Evolutionary conservation across 1,140 invertebrate genomes (phyloP).

Genomic region (Dendroctonus ponderosae): DNA sequence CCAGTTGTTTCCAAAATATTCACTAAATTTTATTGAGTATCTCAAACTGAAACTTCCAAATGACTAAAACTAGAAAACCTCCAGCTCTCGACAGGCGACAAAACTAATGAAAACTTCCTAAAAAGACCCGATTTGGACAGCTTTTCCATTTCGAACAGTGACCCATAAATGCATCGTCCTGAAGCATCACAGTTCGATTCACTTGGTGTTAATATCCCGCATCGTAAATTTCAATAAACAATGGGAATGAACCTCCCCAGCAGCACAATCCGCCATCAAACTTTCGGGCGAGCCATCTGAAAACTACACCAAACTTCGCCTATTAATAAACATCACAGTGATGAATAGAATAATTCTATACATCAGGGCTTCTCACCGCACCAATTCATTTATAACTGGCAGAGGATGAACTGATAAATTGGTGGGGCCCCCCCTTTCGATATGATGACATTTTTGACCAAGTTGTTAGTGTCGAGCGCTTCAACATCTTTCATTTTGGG

Average conservation of each 20-base stretch:
- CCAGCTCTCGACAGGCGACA: too few species aligned
- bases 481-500: conserved; percentile 38
- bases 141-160: too few species aligned
- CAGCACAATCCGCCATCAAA: conserved; percentile 18
- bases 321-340: conserved; percentile 29
- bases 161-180: too few species aligned
- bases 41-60: too few species aligned
- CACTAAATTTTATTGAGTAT: too few species aligned
- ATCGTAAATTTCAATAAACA: conserved; percentile 12
- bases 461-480: conserved; percentile 33
- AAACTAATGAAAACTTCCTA: too few species aligned
- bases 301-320: conserved; percentile 25
- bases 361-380: conserved; percentile 5
- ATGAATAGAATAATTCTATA: conserved; percentile 29
- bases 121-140: too few species aligned
- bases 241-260: conserved; percentile 1
- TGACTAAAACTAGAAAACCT: too few species aligned
- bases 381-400: conserved; percentile 27
- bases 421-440: conserved; percentile 30
- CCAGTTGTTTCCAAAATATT: too few species aligned
- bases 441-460: conserved; percentile 37
- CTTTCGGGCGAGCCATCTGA: conserved; percentile 19
- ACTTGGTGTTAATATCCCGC: conserved; percentile 7
- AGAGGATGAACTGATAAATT: conserved; percentile 33
- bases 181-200: too few species aligned